Conservation (phyloP, 2,888 invertebrate genomes). For the Dione juno region DNA sequence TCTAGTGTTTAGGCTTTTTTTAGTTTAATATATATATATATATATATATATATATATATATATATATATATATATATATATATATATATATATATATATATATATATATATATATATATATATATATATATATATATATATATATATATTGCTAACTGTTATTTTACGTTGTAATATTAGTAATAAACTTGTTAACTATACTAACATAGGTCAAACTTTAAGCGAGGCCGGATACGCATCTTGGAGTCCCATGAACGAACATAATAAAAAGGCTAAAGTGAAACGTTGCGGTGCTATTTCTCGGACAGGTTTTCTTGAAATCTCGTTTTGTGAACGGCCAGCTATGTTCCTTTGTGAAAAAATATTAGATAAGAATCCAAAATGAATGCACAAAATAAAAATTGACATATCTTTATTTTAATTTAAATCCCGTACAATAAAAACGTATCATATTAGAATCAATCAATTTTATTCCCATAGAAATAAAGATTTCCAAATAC, state of each 20-base stretch:
- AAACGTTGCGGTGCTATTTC: slow-evolving; percentile 61
- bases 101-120: too few species aligned
- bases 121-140: too few species aligned
- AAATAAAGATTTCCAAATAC: not conserved
- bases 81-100: too few species aligned
- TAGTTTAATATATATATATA: too few species aligned
- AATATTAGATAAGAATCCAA: slow-evolving; percentile 41
- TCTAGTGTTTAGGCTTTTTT: too few species aligned
- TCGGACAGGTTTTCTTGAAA: slow-evolving; percentile 57
- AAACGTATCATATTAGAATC: too few species aligned
- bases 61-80: too few species aligned
- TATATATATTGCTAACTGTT: too few species aligned
- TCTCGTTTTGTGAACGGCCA: slow-evolving; percentile 53
- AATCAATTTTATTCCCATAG: not conserved
- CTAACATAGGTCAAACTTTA: slow-evolving; percentile 54
- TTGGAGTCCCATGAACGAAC: slow-evolving; percentile 56
- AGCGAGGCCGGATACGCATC: slow-evolving; percentile 58
- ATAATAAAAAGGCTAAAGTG: slow-evolving; percentile 41
- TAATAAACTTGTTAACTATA: not conserved
- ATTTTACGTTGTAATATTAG: not conserved
- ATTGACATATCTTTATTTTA: not conserved
- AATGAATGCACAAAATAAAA: not conserved
- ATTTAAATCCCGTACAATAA: not conserved
- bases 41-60: too few species aligned
- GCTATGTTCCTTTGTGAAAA: slow-evolving; percentile 64